Evolutionary conservation across 2,113 vertebrate species (phyloP), one percentile per base, ranked within the genome.

Genomic region (Lucifuga dentata): DNA sequence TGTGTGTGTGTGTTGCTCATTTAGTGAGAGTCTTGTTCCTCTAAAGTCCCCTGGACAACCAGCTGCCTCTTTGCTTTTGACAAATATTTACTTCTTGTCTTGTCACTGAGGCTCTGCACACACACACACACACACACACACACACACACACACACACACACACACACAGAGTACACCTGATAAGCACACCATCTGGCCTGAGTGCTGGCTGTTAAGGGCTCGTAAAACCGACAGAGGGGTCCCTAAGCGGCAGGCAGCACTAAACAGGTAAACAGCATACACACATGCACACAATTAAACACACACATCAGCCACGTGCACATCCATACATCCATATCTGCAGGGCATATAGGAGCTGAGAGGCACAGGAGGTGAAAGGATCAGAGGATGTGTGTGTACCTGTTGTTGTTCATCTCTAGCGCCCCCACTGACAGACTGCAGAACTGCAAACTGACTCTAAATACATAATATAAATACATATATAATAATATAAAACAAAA

Each of bases 41-140:
- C 64, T 62, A 11, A 82, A 86, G 60, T 73, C 81, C 67, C 73
- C 74, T 35, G 66, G 80, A 86, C 81, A 72, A 80, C 72, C 81
- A 83, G 71, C 78, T 84, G 85, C 85, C 74, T 72, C 73, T 88
- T 80, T 64, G 73, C 69, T 75, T 83, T 70, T 62, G 78, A 78
- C 85, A 91, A 89, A 90, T 89, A 88, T 90, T 88, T 86, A 89
- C 87, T 78, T 71, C 73, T 83, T 87, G 39, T 58, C 59, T 53
- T 68, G 52, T 65, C 59, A 43, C 72, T 62, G 58, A 64, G 43
- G 39, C 45, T 45, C 4, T 55, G 39, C 45, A 56, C 63, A 64
- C 16, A 20, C 43, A 68, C 32, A 52, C 75, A 61, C 62, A 10
- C 61, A 29, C 69, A 52, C 74, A 62, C 49, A 40, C 20, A 21